These are phyloP conservation scores for Nebria brevicollis DNA, from an alignment of 2,888 invertebrate genomes.

Conservation along the genomic window DNA sequence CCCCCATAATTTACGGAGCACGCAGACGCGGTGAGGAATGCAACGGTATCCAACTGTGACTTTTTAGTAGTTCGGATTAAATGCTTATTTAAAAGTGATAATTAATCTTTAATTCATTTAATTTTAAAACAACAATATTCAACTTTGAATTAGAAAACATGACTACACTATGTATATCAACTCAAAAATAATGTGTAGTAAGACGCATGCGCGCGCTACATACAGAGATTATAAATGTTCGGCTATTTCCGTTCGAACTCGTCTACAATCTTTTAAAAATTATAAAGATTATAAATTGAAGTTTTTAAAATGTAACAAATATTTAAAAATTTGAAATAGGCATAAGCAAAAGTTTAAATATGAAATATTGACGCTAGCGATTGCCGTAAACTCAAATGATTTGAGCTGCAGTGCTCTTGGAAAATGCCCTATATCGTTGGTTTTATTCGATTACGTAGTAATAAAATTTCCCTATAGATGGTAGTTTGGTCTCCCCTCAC, in stretches of 20 bases:
- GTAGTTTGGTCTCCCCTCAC: slow-evolving; percentile 19
- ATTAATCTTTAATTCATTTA: background rate
- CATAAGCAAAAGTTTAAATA: background rate
- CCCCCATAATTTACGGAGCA: background rate
- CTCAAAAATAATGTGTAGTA: too few relatives aligned
- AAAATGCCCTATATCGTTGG: background rate
- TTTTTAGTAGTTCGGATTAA: background rate
- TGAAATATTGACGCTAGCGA: background rate
- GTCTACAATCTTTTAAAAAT: too few relatives aligned
- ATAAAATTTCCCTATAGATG: slow-evolving; percentile 42
- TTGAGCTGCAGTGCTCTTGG: background rate
- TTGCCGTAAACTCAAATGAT: background rate
- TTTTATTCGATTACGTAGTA: slow-evolving; percentile 35
- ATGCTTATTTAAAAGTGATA: background rate
- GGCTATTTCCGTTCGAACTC: too few relatives aligned
- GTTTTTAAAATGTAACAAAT: too few relatives aligned
- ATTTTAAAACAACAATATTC: background rate
- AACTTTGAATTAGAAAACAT: background rate
- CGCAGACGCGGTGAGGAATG: background rate
- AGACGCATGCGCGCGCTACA: too few relatives aligned
- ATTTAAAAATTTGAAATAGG: too few relatives aligned
- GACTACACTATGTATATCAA: too few relatives aligned
- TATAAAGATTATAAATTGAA: too few relatives aligned
- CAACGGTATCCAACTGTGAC: background rate
- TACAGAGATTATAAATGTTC: too few relatives aligned